Evolutionary conservation across 2,797 vertebrate genomes (phyloP), one percentile per base, ranked within the genome.

Genomic region (Galagoides demidoff): DNA sequence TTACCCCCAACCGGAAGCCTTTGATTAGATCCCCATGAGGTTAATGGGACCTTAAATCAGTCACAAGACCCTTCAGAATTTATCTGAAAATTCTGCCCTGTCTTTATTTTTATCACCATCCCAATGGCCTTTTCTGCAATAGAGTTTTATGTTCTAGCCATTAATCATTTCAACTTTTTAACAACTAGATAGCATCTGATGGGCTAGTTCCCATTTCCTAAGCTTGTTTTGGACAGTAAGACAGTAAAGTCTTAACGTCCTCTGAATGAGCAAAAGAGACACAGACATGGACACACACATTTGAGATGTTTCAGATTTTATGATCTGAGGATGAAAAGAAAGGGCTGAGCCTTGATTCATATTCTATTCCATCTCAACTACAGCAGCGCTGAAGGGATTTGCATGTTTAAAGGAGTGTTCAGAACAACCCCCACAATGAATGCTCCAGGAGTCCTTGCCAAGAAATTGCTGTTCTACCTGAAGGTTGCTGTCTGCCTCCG

Each of bases 11-110:
- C 45, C 45, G 12, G 77, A 91, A 96, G 81, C 71, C 95, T 97
- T 96, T 97, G 97, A 95, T 97, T 97, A 86, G 89, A 94, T 83
- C 78, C 89, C 96, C 87, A 94, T 94, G 96, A 79, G 87, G 95
- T 79, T 88, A 97, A 97, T 90, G 25, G 52, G 57, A 92, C 49
- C 64, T 97, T 94, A 88, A 94, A 89, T 90, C 87, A 76, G 70
- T 95, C 87, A 93, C 73, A 93, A 90, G 73, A 90, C 45, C 34
- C 85, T 96, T 97, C 52, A 88, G 87, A 95, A 94, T 93, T 66
- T 92, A 92, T 85, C 94, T 95, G 68, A 29, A 93, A 92, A 90
- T 93, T 57, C 61, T 6, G 19, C 64, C 3, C 12, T 81, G 9
- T 96, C 27, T 90, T 43, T 85, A 63, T 89, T 81, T 95, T 94